These are phyloP conservation scores for Acrobasis repandana DNA, from an alignment of 2,888 invertebrate species.

Conservation along the genomic window DNA sequence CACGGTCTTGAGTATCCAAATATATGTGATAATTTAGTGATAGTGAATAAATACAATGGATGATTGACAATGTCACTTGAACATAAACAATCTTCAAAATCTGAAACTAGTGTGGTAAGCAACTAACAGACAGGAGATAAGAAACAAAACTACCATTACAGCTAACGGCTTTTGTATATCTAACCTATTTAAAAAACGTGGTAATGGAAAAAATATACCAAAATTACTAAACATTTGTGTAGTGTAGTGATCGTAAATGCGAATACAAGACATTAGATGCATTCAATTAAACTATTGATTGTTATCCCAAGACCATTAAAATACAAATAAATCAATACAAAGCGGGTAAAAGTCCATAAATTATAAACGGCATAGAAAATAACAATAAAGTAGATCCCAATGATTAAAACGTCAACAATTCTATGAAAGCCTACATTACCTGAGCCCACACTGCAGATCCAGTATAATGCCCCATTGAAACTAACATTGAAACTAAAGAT, in stretches of 20 bases:
- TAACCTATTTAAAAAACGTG: too few species aligned
- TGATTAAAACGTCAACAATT: conserved; percentile 11
- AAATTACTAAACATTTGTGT: too few species aligned
- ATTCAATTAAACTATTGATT: background rate
- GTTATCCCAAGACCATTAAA: background rate
- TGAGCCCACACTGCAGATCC: conserved; percentile 48
- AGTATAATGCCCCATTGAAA: conserved; percentile 70
- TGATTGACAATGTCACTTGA: too few species aligned
- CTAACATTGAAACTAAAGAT: conserved; percentile 58
- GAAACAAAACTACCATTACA: too few species aligned
- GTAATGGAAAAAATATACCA: too few species aligned
- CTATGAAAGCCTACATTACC: conserved; percentile 18
- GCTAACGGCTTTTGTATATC: too few species aligned
- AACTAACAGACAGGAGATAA: too few species aligned
- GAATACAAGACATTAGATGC: background rate
- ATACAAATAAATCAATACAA: background rate
- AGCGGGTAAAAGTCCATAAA: background rate
- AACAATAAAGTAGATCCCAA: conserved; percentile 16
- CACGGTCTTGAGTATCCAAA: too few species aligned
- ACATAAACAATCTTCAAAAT: too few species aligned
- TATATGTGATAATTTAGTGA: too few species aligned
- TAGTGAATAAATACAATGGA: too few species aligned
- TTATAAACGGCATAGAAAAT: conserved; percentile 2
- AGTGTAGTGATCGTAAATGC: background rate
- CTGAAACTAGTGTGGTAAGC: too few species aligned